These are phyloP conservation scores for Maconellicoccus hirsutus DNA, from an alignment of 1,140 invertebrate genomes.

Conservation along the genomic window DNA sequence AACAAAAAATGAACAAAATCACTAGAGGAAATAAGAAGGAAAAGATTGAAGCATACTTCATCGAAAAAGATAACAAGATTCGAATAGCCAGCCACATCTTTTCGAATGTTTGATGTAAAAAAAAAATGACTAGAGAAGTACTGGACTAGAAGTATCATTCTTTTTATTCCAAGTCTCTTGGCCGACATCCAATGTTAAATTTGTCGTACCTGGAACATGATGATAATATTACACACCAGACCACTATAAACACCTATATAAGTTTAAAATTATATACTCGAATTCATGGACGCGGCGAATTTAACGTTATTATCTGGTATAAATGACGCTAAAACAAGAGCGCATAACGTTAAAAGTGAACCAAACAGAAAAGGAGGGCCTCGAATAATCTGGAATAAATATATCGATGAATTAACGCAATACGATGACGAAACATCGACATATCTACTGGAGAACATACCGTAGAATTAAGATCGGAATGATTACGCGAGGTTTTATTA, in stretches of 20 bases:
- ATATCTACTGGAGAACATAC: not conserved
- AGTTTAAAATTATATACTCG: too few relatives aligned
- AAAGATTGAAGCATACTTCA: too few relatives aligned
- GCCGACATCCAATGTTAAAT: not conserved
- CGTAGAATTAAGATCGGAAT: slow-evolving; percentile 22
- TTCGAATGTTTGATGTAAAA: too few relatives aligned
- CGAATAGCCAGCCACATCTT: too few relatives aligned
- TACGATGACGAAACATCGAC: not conserved
- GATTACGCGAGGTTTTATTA: slow-evolving; percentile 22
- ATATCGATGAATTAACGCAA: slow-evolving; percentile 24
- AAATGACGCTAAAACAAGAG: slow-evolving; percentile 81
- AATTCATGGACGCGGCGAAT: not conserved
- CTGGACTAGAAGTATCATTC: slow-evolving; percentile 25
- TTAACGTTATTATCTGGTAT: slow-evolving; percentile 46
- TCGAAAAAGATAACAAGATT: too few relatives aligned
- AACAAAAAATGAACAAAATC: too few relatives aligned
- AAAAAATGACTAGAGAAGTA: slow-evolving; percentile 15
- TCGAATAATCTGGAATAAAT: slow-evolving; percentile 59
- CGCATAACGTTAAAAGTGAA: slow-evolving; percentile 88
- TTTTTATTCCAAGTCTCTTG: slow-evolving; percentile 27
- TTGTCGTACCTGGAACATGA: not conserved
- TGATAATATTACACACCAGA: not conserved
- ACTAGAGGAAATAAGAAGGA: too few relatives aligned
- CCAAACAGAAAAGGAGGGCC: slow-evolving; percentile 99
- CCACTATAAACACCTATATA: too few relatives aligned